These are phyloP conservation scores for Mus minutoides DNA, from an alignment of 2,797 vertebrate genomes.

Conservation along the genomic window DNA sequence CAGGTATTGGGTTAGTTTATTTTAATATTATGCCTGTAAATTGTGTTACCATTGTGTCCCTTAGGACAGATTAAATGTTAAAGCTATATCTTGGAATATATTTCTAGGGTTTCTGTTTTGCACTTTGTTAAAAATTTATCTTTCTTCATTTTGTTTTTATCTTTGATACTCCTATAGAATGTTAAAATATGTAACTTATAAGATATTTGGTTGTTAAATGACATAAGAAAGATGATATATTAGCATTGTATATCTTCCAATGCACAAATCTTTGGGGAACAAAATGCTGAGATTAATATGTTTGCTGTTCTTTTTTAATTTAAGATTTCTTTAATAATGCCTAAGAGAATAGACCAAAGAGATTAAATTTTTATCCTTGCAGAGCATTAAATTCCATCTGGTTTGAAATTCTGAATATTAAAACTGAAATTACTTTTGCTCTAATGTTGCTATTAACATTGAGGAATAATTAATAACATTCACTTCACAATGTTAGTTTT, in stretches of 20 bases:
- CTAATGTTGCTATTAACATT: neutral
- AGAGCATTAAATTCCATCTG: neutral
- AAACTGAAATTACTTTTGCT: neutral
- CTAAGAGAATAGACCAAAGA: neutral
- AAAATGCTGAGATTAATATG: neutral
- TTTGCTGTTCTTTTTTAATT: slow-evolving; percentile 64
- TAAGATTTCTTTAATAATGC: slow-evolving; percentile 54
- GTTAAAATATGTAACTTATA: neutral
- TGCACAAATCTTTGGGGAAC: neutral
- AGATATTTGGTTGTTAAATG: slow-evolving; percentile 25
- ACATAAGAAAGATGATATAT: neutral
- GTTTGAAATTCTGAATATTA: neutral
- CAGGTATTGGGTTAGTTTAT: neutral
- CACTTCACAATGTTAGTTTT: neutral
- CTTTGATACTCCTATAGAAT: neutral
- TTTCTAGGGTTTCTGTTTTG: neutral
- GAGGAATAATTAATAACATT: neutral
- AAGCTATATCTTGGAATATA: neutral
- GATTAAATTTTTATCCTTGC: slow-evolving; percentile 25
- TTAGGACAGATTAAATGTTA: neutral
- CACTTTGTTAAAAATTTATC: neutral
- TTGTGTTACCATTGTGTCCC: neutral
- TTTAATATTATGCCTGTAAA: neutral
- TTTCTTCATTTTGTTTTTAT: neutral
- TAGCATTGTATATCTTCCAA: neutral